Base-by-base conservation (phyloP, 2,888 invertebrate species). In the Athrips mouffetella region DNA sequence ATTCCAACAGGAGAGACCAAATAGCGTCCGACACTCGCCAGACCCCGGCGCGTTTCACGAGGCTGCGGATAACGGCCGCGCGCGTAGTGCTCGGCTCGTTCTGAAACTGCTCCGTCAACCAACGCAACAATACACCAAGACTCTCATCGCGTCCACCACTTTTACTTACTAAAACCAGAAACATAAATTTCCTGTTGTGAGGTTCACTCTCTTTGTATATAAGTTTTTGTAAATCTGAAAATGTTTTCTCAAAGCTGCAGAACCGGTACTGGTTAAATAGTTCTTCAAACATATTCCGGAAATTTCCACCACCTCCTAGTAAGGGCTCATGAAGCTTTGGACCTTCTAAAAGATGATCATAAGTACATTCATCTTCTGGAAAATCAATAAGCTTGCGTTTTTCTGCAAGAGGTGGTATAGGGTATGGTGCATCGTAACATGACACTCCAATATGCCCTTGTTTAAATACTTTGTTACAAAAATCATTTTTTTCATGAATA, bases 161-260 rank as follows among this genome's bases (percentile, higher is more conserved):
- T 51, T 84, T 85, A 52, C 82, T 84, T 0, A 84, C 71, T 20
- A 85, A 62, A 2, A 84, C 81, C 1, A 82, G 58, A 48, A 84
- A 63, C 56, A 85, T 81, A 45, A 67, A 74, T 29, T 78, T 68
- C 10, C 84, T 62, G 15, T 71, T 73, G 31, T 80, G 67, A 0
- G 65, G 51, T 2, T 69, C 64, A 40, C 68, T 70, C 40, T 73
- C 70, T 1, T 66, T 61, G 15, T 53, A 47, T 30, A 84, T 53
- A n/a, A 67, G 66, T 31, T 65, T 71, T 1, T 55, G 58, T 0
- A 84, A 58, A 13, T 82, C 80, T 3, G 58, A 62, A 11, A 80
- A 67, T 1, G 78, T 67, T 11, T 63, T 61, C 0, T 71, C 66
- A 31, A 82, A 84, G 18, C 69, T 67, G 0, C 51, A 51, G 37